Evolutionary conservation across 2,888 invertebrate genomes (phyloP), one percentile per base, ranked within the genome.

Genomic region (Xanthorhoe spadicearia): DNA sequence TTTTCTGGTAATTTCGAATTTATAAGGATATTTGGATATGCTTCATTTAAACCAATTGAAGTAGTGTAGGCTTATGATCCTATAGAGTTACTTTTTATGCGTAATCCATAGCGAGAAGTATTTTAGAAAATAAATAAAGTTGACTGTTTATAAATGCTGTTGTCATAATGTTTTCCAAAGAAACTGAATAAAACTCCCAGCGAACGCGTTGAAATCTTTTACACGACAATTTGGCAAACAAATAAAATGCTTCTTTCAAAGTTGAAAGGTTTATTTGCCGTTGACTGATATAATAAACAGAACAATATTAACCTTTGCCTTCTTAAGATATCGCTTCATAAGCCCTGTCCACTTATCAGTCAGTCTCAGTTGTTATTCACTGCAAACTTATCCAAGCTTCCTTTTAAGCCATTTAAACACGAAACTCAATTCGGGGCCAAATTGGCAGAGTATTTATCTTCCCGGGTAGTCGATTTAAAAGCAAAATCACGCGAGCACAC

Each of bases 401-500:
- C 73, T 75, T 79, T 80, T 85, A 90, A 89, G 83, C 88, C 85
- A 81, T 91, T 88, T 87, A 84, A 90, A 87, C 81, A 80, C 78
- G 76, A 77, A 87, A 87, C 88, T 87, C 85, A 80, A 84, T 84
- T 83, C 83, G 77, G 81, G 81, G 81, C 85, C 83, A 89, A 92
- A 89, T 89, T 88, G 87, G 85, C 77, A 80, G 87, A 83, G 89
- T 89, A 89, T 92, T 92, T 92, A 93, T 92, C 92, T 93, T 79
- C 79, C 79, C 80, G 78, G 81, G 83, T 84, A 89, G 90, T 89
- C 91, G 87, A 93, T 93, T 93, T 92, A 92, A 93, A 92, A 91
- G 92, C 92, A 86, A 86, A 92, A 92, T 92, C 93, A 91, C 92
- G 90, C 89, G 77, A 90, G 88, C 90, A 91, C 90, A 92, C 89